phyloP scores from a whole-genome alignment of 2,113 vertebrate species.

The Leucosticte australis region DNA sequence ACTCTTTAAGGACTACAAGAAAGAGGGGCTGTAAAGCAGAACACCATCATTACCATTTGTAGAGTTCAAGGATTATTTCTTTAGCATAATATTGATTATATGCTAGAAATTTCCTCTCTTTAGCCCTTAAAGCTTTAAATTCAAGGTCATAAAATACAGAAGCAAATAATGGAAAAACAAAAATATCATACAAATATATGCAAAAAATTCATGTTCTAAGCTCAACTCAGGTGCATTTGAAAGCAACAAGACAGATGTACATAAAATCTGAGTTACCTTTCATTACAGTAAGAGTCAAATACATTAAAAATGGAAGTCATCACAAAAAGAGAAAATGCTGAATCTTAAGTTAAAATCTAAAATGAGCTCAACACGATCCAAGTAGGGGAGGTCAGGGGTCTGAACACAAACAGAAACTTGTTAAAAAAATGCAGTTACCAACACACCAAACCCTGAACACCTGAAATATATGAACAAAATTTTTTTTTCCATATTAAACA shows the following conservation, averaged over 20 bases:
- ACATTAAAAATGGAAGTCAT: not conserved
- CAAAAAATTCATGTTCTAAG: not conserved
- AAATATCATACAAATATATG: not conserved
- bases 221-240: not conserved
- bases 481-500: not conserved
- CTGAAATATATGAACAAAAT: not conserved
- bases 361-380: not conserved
- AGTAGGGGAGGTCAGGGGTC: not conserved
- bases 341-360: not conserved
- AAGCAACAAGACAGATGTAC: not conserved
- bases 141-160: not conserved
- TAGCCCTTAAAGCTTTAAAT: not conserved
- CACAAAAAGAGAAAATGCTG: not conserved
- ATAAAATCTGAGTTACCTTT: not conserved
- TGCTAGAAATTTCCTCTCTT: not conserved
- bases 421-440: not conserved
- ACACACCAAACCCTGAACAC: not conserved
- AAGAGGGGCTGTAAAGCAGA: not conserved
- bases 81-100: not conserved
- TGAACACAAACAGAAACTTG: not conserved
- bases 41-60: not conserved
- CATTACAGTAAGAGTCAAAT: not conserved
- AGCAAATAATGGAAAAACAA: not conserved
- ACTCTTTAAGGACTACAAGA: not conserved
- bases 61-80: not conserved